Evolutionary conservation across 2,888 invertebrate genomes (phyloP).

Genomic region (Deroplatys truncata): DNA sequence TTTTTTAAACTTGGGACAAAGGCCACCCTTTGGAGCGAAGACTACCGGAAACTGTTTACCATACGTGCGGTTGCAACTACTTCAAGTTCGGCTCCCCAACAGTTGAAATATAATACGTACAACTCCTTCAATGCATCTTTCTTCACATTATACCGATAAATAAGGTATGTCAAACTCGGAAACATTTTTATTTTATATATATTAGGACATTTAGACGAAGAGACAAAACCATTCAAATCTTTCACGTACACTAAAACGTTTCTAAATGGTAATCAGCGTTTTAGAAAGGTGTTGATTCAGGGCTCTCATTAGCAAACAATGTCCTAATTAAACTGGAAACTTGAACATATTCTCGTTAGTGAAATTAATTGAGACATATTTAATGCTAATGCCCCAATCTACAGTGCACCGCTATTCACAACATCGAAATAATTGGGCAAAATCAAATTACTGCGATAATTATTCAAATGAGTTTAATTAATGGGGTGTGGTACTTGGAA

Average conservation of each 20-base stretch:
- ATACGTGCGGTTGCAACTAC: no score
- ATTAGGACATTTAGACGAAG: no score
- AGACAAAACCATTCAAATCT: no score
- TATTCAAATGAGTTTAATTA: neutral
- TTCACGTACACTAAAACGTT: neutral
- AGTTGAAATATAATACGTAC: no score
- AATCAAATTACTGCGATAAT: neutral
- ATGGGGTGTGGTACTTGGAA: neutral
- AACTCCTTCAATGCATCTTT: no score
- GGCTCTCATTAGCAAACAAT: neutral
- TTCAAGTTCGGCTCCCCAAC: no score
- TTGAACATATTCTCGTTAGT: neutral
- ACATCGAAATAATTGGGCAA: neutral
- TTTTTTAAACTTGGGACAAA: no score
- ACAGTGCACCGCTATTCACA: neutral
- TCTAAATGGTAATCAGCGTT: neutral
- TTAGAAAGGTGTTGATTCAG: neutral
- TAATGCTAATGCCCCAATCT: neutral
- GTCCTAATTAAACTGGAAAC: neutral
- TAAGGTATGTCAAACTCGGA: no score
- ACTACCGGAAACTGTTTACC: no score
- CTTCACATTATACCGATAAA: no score
- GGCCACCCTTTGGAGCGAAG: no score
- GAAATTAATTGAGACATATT: neutral
- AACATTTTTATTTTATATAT: no score